Base-by-base conservation (phyloP, 1,140 invertebrate genomes). In the Trichoplusia ni region DNA sequence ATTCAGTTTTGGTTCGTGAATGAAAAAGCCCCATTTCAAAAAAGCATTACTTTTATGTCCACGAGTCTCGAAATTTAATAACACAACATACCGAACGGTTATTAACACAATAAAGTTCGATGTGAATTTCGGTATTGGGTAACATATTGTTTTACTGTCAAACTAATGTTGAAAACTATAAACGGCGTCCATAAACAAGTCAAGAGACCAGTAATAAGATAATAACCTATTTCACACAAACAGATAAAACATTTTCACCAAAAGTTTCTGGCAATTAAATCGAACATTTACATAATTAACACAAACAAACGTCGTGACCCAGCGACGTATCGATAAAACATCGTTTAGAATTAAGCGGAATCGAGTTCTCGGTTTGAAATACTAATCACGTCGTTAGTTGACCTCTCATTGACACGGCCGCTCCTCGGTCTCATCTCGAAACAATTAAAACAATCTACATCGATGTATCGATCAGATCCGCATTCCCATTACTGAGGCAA, bases 361-460 rank as follows among this genome's bases (percentile, higher is more conserved):
- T 61, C 44, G 58, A 44, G 40, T 58, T 49, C 62, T 56, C 21
- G 31, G 27, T 47, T 54, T 58, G 44, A 49, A 60, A 66, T 54
- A 62, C 29, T 56, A 67, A 62, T 62, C 58, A 67, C 58, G 65
- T 54, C 54, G 51, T 69, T 58, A 68, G 53, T 77, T 74, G 69
- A 77, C 69, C 72, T 71, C 61, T 67, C 68, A 72, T 74, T 77
- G 66, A 78, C 75, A 74, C 75, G 53, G 64, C 56, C 56, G 58
- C 42, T 64, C 63, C 31, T 63, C 42, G 63, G 56, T 66, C 56
- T 69, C 65, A 74, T 77, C 67, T 66, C 46, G 61, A 67, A 69
- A 73, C 76, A 81, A 80, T 82, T 82, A 82, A 82, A 82, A 82
- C 78, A 82, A 81, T 83, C 71, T 66, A 71, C 69, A 53, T 69